phyloP scores from a whole-genome alignment of 2,888 invertebrate species.

The Punctoribates punctum region DNA sequence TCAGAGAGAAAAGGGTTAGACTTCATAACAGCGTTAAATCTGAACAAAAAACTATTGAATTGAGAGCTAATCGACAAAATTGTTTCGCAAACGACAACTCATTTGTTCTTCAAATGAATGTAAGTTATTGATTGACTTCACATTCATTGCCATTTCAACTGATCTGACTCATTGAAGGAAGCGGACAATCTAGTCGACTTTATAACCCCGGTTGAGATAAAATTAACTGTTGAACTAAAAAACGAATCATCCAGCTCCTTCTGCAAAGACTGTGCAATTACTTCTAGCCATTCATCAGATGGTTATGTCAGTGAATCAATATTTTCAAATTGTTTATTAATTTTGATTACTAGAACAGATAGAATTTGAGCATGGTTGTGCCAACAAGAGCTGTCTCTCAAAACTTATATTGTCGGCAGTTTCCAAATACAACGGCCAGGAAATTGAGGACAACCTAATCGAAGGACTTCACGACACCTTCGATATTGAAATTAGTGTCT shows the following conservation, averaged over 20 bases:
- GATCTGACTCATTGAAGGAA: too few species aligned
- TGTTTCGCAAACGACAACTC: not conserved
- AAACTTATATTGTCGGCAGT: too few species aligned
- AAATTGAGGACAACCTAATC: not conserved
- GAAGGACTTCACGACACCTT: slow-evolving; percentile 24
- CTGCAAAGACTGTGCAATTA: slow-evolving; percentile 28
- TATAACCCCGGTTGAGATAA: not conserved
- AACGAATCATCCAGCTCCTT: not conserved
- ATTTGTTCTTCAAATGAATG: not conserved
- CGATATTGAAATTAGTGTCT: slow-evolving; percentile 5
- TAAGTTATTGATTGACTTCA: too few species aligned
- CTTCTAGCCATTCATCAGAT: too few species aligned
- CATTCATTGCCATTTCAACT: too few species aligned
- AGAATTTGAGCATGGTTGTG: too few species aligned
- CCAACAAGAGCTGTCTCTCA: too few species aligned
- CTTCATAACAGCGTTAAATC: not conserved
- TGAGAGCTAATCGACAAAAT: not conserved
- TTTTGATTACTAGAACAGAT: not conserved
- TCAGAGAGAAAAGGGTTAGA: not conserved
- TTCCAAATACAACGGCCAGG: slow-evolving; percentile 11
- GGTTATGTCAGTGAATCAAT: too few species aligned
- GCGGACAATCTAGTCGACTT: too few species aligned
- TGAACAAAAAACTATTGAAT: not conserved
- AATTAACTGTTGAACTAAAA: not conserved
- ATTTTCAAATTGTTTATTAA: too few species aligned